Evolutionary conservation across 1,140 invertebrate species (phyloP).

Genomic region (Orussus abietinus): DNA sequence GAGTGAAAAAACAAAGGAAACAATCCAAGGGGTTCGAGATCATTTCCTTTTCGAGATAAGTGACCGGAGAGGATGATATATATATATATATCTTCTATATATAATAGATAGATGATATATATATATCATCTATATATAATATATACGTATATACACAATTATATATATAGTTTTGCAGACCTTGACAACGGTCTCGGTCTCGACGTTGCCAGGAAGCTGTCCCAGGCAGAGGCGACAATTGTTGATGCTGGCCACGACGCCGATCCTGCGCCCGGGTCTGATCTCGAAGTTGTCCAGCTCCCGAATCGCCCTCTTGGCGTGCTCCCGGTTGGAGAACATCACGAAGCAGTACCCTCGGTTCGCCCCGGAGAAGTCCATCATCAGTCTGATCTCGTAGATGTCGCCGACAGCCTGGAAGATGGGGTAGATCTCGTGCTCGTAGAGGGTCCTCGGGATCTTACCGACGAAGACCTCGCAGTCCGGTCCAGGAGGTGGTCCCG

Average conservation of each 20-base stretch:
- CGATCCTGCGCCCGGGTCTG: conserved; percentile 55
- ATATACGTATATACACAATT: background rate
- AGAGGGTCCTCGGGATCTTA: conserved; percentile 74
- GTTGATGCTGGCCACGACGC: conserved; percentile 64
- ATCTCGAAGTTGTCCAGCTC: conserved; percentile 63
- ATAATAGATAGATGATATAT: no score
- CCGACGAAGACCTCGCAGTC: conserved; percentile 81
- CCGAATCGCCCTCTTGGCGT: conserved; percentile 60
- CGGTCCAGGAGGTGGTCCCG: conserved; percentile 51
- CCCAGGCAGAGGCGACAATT: conserved; percentile 68
- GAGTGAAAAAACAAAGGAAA: background rate
- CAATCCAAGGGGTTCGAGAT: background rate
- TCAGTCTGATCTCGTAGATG: conserved; percentile 76
- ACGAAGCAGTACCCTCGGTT: conserved; percentile 71
- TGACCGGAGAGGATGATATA: no score
- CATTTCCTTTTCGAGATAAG: background rate
- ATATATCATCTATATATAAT: no score
- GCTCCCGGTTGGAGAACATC: conserved; percentile 55
- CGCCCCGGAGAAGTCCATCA: conserved; percentile 70
- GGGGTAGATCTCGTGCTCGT: conserved; percentile 78
- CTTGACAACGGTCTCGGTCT: conserved; percentile 29
- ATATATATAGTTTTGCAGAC: conserved; percentile 19
- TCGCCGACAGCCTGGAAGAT: conserved; percentile 61
- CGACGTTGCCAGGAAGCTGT: conserved; percentile 36
- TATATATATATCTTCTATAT: no score